Evolutionary conservation across 2,888 invertebrate species (phyloP).

Genomic region (Drosophila siamana): DNA sequence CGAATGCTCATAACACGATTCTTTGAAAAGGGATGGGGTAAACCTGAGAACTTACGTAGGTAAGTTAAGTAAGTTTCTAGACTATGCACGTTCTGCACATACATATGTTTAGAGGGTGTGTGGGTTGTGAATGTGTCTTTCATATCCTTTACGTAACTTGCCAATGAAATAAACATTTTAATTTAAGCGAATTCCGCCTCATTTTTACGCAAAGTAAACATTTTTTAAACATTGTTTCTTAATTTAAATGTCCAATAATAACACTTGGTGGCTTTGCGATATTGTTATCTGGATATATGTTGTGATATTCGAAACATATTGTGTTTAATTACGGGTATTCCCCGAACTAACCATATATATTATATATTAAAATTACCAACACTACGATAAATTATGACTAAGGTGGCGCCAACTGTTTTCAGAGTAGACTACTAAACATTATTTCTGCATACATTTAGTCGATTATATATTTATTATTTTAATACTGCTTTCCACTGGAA

Average conservation of each 20-base stretch:
- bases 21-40: slow-evolving; percentile 98
- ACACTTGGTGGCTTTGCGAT: slow-evolving; percentile 25
- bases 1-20: slow-evolving; percentile 95
- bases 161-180: slow-evolving; percentile 1
- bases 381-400: neutral
- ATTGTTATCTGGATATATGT: slow-evolving; percentile 6
- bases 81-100: neutral
- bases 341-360: neutral
- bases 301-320: slow-evolving; percentile 21
- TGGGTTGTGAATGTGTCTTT: slow-evolving; percentile 5
- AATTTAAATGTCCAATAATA: slow-evolving; percentile 29
- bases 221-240: neutral
- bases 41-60: slow-evolving; percentile 95
- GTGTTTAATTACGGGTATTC: slow-evolving; percentile 25
- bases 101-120: neutral
- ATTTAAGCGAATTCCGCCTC: neutral
- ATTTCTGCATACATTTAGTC: neutral
- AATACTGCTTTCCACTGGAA: neutral
- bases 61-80: slow-evolving; percentile 80
- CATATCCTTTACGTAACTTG: slow-evolving; percentile 40
- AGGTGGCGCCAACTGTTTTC: neutral
- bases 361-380: neutral
- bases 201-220: neutral
- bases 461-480: neutral
- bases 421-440: neutral